Conservation (phyloP, 2,888 invertebrate species). For the Acanthosepion pharaonis region DNA sequence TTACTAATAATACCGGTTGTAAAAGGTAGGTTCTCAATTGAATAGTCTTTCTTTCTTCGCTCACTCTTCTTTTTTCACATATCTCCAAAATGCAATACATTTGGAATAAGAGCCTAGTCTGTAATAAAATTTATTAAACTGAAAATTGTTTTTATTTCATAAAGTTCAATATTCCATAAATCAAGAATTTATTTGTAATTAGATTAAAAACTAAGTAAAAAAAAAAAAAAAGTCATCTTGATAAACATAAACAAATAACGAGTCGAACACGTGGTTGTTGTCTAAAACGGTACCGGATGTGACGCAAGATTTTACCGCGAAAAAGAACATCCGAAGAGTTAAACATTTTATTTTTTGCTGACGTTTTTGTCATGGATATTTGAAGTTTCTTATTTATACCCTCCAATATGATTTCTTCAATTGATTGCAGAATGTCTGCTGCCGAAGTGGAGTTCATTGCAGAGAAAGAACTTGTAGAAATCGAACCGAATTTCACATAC, state of each 20-base stretch:
- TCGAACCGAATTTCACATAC: conserved; percentile 92
- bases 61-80: too few relatives aligned
- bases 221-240: too few relatives aligned
- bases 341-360: not conserved
- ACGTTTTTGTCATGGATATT: not conserved
- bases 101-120: too few relatives aligned
- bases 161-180: too few relatives aligned
- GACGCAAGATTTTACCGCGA: not conserved
- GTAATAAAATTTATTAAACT: too few relatives aligned
- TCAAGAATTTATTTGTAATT: too few relatives aligned
- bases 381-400: not conserved
- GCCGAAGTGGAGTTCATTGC: conserved; percentile 85
- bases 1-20: too few relatives aligned
- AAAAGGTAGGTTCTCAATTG: too few relatives aligned
- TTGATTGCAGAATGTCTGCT: conserved; percentile 69
- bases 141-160: too few relatives aligned
- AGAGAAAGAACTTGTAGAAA: conserved; percentile 86
- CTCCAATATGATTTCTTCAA: conserved; percentile 35
- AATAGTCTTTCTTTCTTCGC: too few relatives aligned
- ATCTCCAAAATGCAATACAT: too few relatives aligned
- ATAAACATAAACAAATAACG: not conserved
- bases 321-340: not conserved
- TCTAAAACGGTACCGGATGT: not conserved
- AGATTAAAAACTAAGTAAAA: too few relatives aligned
- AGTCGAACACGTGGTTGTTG: not conserved